Percentiles rank a stretch among this genome's conserved stretches.
Evolutionary conservation across 2,797 vertebrate species (phyloP).

Genomic region (Melanotaenia maccullochi): DNA sequence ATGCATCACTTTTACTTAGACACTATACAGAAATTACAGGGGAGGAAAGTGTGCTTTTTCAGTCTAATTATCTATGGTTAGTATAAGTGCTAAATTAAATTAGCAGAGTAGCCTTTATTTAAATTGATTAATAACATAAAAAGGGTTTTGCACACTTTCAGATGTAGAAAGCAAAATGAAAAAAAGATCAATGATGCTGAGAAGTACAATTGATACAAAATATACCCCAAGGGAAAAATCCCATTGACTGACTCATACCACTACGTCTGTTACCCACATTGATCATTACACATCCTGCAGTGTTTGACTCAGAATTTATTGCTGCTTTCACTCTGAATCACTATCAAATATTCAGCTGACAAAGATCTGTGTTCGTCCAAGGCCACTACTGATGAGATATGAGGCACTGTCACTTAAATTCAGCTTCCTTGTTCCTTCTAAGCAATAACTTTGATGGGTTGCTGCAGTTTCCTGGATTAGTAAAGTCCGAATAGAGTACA

Average conservation of each 20-base stretch:
- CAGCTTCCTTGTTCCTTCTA: conserved; percentile 71
- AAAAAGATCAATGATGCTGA: neutral
- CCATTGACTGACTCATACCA: no score
- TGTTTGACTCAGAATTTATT: conserved; percentile 36
- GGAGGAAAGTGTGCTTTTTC: neutral
- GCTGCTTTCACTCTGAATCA: conserved; percentile 48
- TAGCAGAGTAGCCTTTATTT: neutral
- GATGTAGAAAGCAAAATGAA: neutral
- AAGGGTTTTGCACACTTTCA: neutral
- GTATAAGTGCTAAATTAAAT: neutral
- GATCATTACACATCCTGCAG: conserved; percentile 19
- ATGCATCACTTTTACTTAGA: conserved; percentile 28
- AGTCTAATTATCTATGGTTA: neutral
- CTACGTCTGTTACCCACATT: conserved; percentile 9
- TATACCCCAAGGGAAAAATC: neutral
- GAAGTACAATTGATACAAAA: conserved; percentile 11
- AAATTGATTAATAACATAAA: neutral
- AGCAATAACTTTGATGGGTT: conserved; percentile 66
- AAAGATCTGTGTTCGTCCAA: conserved; percentile 61
- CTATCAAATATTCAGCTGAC: conserved; percentile 53
- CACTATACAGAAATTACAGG: neutral
- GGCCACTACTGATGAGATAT: conserved; percentile 51
- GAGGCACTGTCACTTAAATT: conserved; percentile 46
- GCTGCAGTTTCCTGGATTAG: conserved; percentile 70
- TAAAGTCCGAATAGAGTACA: conserved; percentile 49